A percentile compares a stretch with the other conserved stretches of the same genome.
Evolutionary conservation across 2,888 invertebrate species (phyloP).

Genomic region (Hirtodrosophila histrioides): DNA sequence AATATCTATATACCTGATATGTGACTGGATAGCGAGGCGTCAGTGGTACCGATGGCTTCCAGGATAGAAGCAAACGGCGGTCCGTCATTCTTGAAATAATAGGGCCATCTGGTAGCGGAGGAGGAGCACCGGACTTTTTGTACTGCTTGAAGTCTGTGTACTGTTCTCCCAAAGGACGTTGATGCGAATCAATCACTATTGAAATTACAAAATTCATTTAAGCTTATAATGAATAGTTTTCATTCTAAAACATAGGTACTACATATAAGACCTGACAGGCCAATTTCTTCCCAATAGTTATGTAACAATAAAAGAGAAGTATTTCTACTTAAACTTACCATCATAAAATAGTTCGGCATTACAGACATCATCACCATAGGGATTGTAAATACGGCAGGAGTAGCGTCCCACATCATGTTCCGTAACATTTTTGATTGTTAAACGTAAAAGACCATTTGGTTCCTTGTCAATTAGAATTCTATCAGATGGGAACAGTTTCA

Average conservation of each 20-base stretch:
- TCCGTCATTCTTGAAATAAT: slow-evolving; percentile 97
- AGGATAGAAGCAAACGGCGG: slow-evolving; percentile 93
- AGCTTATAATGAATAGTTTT: background rate
- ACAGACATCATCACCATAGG: slow-evolving; percentile 92
- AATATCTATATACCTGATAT: slow-evolving; percentile 88
- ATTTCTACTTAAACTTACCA: slow-evolving; percentile 84
- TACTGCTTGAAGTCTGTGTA: slow-evolving; percentile 93
- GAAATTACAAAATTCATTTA: background rate
- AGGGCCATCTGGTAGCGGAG: slow-evolving; percentile 95
- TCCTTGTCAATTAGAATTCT: slow-evolving; percentile 93
- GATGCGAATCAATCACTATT: slow-evolving; percentile 88
- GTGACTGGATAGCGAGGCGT: slow-evolving; percentile 95
- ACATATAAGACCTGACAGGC: no score
- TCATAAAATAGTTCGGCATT: slow-evolving; percentile 92
- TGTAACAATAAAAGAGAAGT: no score
- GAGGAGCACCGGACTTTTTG: slow-evolving; percentile 92
- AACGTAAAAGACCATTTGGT: slow-evolving; percentile 88
- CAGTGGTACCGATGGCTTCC: slow-evolving; percentile 96
- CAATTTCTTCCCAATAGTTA: no score
- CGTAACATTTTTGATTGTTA: slow-evolving; percentile 91
- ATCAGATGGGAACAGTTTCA: slow-evolving; percentile 91
- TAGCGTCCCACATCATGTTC: slow-evolving; percentile 94
- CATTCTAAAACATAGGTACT: no score
- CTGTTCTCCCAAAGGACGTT: slow-evolving; percentile 90
- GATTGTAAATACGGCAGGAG: slow-evolving; percentile 92